Percentiles rank a stretch among this genome's conserved stretches.
These are phyloP conservation scores for Formica aserva DNA, from an alignment of 2,888 invertebrate species.

Conservation along the genomic window DNA sequence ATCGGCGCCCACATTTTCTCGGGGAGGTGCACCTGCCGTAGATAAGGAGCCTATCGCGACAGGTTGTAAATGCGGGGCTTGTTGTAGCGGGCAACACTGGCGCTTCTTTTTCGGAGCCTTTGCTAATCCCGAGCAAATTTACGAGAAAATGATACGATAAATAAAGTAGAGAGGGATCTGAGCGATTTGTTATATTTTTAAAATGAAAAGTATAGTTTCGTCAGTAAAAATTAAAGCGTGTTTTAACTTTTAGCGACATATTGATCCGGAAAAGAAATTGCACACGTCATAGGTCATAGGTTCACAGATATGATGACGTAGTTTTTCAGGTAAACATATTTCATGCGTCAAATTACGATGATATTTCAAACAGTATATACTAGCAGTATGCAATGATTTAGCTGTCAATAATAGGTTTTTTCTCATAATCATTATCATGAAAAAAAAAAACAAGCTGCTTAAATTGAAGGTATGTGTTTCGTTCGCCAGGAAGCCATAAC, in stretches of 20 bases:
- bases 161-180: background rate
- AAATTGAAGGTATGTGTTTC: background rate
- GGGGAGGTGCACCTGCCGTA: conserved; percentile 75
- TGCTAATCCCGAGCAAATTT: background rate
- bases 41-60: conserved; percentile 70
- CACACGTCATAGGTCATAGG: conserved; percentile 45
- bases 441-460: background rate
- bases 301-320: background rate
- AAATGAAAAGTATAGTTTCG: background rate
- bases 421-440: background rate
- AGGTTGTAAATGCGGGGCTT: conserved; percentile 65
- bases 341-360: background rate
- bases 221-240: background rate
- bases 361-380: background rate
- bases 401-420: background rate
- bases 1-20: conserved; percentile 74
- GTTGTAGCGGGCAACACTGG: conserved; percentile 36
- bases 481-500: background rate
- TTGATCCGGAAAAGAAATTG: conserved; percentile 34
- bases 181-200: background rate
- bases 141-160: background rate
- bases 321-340: background rate
- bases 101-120: conserved; percentile 42
- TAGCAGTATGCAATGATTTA: background rate
- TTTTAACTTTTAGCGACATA: conserved; percentile 17